Conservation (phyloP, 2,113 vertebrate species). For the Plecotus auritus region DNA sequence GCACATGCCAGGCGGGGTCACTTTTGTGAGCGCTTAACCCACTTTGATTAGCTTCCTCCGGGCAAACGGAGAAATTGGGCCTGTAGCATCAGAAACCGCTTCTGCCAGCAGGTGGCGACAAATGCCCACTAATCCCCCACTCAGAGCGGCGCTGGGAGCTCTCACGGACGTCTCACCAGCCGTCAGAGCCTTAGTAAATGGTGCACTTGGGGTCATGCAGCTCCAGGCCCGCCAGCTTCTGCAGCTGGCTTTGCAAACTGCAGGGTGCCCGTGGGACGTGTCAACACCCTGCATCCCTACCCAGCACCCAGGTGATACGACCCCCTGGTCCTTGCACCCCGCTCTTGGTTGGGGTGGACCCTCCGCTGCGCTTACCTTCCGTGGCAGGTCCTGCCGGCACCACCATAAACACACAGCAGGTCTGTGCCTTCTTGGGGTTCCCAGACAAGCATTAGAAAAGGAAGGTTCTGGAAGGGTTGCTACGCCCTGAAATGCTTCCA, state of each 20-base stretch:
- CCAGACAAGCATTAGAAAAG: not conserved
- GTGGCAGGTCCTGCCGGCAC: rapidly evolving
- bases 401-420: rapidly evolving
- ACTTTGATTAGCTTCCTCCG: not conserved
- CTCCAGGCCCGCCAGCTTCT: not conserved
- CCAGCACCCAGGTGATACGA: not conserved
- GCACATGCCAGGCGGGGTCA: not conserved
- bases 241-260: rapidly evolving
- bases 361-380: rapidly evolving
- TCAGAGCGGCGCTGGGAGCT: rapidly evolving
- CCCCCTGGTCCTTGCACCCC: rapidly evolving
- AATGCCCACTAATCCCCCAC: not conserved
- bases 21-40: not conserved
- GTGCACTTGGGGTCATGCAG: not conserved
- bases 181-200: rapidly evolving
- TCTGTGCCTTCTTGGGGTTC: rapidly evolving
- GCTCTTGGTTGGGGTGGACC: rapidly evolving
- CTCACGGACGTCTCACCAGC: not conserved
- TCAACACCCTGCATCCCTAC: not conserved
- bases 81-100: rapidly evolving
- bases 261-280: too few relatives aligned
- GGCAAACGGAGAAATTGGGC: not conserved
- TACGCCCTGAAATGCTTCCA: not conserved
- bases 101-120: conserved; percentile 49
- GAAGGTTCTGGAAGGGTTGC: not conserved